Evolutionary conservation across 2,797 vertebrate species (phyloP).

Genomic region (Anguilla obscura): DNA sequence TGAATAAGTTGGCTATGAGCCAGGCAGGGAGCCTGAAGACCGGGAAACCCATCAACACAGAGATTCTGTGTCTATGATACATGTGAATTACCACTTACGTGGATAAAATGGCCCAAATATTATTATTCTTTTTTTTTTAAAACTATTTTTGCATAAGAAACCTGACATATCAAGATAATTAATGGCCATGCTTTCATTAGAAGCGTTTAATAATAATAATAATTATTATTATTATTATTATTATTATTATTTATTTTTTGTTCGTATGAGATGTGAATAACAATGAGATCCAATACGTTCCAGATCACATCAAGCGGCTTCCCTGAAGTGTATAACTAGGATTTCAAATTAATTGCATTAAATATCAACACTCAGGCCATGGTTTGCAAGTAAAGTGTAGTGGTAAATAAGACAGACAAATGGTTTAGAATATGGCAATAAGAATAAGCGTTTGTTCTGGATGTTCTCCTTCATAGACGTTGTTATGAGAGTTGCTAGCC

Average conservation of each 20-base stretch:
- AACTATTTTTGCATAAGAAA: neutral
- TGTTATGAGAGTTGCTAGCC: neutral
- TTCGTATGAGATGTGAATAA: neutral
- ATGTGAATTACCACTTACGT: neutral
- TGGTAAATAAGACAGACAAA: neutral
- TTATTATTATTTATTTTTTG: too few species aligned
- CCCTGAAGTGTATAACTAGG: neutral
- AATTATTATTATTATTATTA: too few species aligned
- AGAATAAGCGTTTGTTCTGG: neutral
- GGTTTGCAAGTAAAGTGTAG: neutral
- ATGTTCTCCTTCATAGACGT: neutral
- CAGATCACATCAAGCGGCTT: neutral
- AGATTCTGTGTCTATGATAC: neutral
- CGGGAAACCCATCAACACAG: neutral
- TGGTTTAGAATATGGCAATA: neutral
- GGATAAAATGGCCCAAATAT: neutral
- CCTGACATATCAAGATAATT: neutral
- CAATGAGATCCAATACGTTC: neutral
- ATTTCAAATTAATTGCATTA: conserved; percentile 1
- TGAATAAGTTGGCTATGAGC: neutral
- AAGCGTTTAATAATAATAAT: neutral
- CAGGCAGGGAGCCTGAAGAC: neutral
- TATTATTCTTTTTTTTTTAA: neutral
- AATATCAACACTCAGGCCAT: neutral
- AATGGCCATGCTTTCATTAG: too few species aligned